Percentiles rank a stretch among this genome's conserved stretches.
These are phyloP conservation scores for Diglossa cyanea DNA, from an alignment of 2,797 vertebrate genomes.

Conservation along the genomic window DNA sequence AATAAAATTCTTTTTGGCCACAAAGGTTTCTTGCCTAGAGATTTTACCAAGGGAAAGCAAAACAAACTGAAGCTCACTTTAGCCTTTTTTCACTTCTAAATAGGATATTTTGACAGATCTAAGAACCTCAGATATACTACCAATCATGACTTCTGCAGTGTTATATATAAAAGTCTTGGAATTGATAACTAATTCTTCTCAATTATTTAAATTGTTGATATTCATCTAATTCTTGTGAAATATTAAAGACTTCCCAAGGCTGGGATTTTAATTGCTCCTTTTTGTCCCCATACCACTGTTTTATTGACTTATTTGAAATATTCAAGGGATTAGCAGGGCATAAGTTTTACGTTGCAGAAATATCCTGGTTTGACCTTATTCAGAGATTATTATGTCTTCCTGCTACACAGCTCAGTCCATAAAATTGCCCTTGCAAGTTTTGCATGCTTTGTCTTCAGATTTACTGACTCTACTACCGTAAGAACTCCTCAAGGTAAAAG, in stretches of 20 bases:
- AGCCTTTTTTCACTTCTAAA: neutral
- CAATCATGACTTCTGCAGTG: neutral
- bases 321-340: neutral
- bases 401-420: neutral
- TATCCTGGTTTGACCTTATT: constrained; percentile 49
- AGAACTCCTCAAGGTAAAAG: constrained; percentile 31
- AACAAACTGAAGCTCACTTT: neutral
- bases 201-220: neutral
- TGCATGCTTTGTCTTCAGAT: neutral
- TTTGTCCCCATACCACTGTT: neutral
- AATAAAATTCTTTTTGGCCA: neutral
- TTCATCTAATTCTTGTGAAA: neutral
- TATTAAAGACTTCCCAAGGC: neutral
- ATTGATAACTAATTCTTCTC: neutral
- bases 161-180: neutral
- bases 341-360: neutral
- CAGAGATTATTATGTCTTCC: neutral
- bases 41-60: neutral
- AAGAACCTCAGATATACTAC: neutral
- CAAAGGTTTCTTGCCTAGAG: neutral
- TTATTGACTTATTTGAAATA: neutral
- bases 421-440: neutral
- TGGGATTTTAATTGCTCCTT: neutral
- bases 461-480: neutral
- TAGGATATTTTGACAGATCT: neutral